Conservation (phyloP, 2,888 invertebrate genomes). For the Heterodera filipjevi region DNA sequence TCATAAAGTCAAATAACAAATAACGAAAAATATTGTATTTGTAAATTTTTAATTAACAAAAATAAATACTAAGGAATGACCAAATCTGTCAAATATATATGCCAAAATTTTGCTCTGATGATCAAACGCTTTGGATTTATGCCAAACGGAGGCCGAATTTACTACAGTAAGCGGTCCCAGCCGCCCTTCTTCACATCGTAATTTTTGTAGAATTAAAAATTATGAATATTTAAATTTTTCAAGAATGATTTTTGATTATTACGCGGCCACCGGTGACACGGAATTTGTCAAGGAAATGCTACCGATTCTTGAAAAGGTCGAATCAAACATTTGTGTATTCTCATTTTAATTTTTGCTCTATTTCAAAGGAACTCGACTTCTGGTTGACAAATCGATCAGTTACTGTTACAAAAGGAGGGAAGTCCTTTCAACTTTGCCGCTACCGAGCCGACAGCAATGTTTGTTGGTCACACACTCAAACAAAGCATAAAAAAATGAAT, state of each 20-base stretch:
- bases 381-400: conserved; percentile 56
- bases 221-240: conserved; percentile 30
- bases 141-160: conserved; percentile 87
- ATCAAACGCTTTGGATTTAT: conserved; percentile 73
- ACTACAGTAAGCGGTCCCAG: conserved; percentile 72
- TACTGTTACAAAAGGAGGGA: conserved; percentile 68
- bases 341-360: conserved; percentile 46
- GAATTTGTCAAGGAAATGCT: conserved; percentile 71
- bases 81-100: conserved; percentile 79
- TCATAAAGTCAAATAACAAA: conserved; percentile 68
- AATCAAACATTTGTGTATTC: background rate
- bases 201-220: background rate
- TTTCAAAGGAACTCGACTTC: conserved; percentile 49
- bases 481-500: background rate
- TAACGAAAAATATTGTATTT: background rate
- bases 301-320: conserved; percentile 65
- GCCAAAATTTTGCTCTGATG: conserved; percentile 81
- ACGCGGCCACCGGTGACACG: conserved; percentile 76
- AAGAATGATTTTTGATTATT: conserved; percentile 79
- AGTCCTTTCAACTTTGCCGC: conserved; percentile 71
- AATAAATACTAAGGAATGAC: conserved; percentile 76
- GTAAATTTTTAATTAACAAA: background rate
- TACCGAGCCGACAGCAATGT: conserved; percentile 68
- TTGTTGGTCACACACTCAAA: no score
- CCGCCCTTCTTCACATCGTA: conserved; percentile 67